Conservation (phyloP, 1,140 invertebrate genomes). For the Rhynchophorus ferrugineus region DNA sequence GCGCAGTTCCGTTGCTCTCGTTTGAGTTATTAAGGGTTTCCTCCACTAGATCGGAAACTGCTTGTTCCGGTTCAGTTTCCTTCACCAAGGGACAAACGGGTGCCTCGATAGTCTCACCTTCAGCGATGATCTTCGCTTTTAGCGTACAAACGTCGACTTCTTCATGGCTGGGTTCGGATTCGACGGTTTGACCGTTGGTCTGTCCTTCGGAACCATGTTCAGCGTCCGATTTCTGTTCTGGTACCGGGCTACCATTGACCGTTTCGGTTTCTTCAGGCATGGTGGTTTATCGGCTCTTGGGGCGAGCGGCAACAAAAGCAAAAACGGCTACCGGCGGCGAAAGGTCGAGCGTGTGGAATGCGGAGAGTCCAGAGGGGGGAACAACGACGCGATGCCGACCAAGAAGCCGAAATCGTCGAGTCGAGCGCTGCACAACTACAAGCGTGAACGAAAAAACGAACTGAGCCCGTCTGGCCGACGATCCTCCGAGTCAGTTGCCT, state of each 20-base stretch:
- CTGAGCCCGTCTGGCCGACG: neutral
- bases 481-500: neutral
- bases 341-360: neutral
- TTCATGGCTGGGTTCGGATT: neutral
- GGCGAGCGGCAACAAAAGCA: neutral
- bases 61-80: no score
- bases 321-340: neutral
- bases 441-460: slow-evolving; percentile 4
- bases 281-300: neutral
- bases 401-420: slow-evolving; percentile 10
- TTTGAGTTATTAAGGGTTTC: neutral
- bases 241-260: neutral
- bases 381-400: neutral
- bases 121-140: neutral
- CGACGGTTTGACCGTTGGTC: neutral
- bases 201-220: neutral
- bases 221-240: neutral
- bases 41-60: no score
- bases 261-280: slow-evolving; percentile 11
- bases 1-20: neutral
- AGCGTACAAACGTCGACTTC: neutral
- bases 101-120: neutral
- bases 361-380: neutral
- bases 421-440: neutral
- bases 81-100: no score